Evolutionary conservation across 2,113 vertebrate species (phyloP).

Genomic region (Arenaria interpres): DNA sequence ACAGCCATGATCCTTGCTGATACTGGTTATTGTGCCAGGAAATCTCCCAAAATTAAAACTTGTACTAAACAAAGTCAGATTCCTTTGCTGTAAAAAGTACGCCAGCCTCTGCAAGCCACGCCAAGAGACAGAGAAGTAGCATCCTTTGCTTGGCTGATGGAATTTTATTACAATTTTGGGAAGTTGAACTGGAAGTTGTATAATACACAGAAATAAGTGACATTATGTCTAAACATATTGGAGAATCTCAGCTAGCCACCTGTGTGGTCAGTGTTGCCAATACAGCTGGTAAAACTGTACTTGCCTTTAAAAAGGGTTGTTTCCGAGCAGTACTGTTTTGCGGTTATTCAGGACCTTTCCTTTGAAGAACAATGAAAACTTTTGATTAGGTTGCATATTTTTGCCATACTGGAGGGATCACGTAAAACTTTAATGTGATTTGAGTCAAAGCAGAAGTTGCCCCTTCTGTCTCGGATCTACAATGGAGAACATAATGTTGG

Average conservation of each 20-base stretch:
- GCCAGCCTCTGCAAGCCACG: neutral
- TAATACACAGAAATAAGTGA: neutral
- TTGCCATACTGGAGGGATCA: neutral
- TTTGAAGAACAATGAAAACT: neutral
- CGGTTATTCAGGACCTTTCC: neutral
- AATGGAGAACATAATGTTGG: neutral
- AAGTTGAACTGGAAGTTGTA: neutral
- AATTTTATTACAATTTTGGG: neutral
- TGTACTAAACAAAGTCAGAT: neutral
- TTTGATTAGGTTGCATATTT: neutral
- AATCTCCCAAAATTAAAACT: neutral
- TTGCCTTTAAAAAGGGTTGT: neutral
- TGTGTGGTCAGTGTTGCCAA: neutral
- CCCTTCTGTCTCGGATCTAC: neutral
- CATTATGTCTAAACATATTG: neutral
- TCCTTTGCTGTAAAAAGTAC: neutral
- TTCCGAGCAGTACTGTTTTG: neutral
- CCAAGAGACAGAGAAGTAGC: neutral
- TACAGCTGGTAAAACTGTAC: neutral
- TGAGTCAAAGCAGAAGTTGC: neutral
- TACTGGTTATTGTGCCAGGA: neutral
- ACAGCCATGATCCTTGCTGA: neutral
- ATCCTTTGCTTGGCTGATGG: neutral
- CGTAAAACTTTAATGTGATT: neutral
- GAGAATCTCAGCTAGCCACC: neutral